Conservation (phyloP, 1,140 invertebrate genomes). For the Archegozetes longisetosus region DNA sequence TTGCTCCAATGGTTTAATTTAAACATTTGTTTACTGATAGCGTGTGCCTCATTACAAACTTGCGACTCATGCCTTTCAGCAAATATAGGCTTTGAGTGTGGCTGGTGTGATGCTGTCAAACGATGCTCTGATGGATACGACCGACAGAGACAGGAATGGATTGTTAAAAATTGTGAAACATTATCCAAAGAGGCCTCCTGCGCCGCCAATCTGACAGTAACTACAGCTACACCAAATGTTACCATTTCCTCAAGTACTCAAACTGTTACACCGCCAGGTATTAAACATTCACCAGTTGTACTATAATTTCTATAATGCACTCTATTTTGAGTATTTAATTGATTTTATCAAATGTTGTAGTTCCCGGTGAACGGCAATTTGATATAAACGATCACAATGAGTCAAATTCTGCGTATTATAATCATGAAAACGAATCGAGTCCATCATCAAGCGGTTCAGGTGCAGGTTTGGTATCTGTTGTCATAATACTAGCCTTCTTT, state of each 20-base stretch:
- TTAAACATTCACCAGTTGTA: constrained; percentile 15
- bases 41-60: constrained; percentile 58
- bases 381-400: not conserved
- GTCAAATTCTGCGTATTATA: too few species aligned
- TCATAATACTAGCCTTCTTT: constrained; percentile 20
- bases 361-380: constrained; percentile 38
- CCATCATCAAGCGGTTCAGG: not conserved
- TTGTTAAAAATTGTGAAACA: constrained; percentile 49
- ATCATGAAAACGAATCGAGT: too few species aligned
- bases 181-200: not conserved
- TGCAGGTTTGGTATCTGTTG: constrained; percentile 10
- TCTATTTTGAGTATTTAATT: too few species aligned
- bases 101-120: constrained; percentile 64
- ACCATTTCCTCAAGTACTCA: not conserved
- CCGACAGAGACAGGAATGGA: constrained; percentile 73
- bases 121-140: constrained; percentile 80
- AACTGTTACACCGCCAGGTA: constrained; percentile 29
- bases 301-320: not conserved
- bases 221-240: not conserved
- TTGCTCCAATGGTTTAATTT: not conserved
- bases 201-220: not conserved
- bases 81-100: constrained; percentile 39
- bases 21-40: constrained; percentile 21
- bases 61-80: constrained; percentile 41
- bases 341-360: constrained; percentile 13